phyloP scores from a whole-genome alignment of 1,140 invertebrate species.

The Hylyphantes graminicola region DNA sequence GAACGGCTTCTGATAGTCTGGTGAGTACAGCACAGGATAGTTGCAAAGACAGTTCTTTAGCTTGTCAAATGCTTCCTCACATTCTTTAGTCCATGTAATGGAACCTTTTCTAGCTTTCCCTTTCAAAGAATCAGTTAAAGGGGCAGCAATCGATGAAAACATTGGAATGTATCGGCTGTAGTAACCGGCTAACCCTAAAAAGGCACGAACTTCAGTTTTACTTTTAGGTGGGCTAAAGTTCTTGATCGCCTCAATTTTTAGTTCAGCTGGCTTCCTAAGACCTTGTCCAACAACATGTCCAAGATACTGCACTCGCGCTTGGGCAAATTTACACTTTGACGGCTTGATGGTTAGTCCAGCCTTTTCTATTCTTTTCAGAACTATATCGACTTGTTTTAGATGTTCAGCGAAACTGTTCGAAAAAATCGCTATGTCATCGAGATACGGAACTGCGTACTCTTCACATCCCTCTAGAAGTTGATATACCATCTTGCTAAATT shows the following conservation, averaged over 20 bases:
- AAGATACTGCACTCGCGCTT: background rate
- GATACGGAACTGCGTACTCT: conserved; percentile 2
- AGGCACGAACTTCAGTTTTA: background rate
- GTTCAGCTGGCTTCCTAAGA: background rate
- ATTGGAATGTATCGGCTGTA: background rate
- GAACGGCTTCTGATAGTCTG: too few species aligned
- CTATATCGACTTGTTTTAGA: conserved; percentile 1
- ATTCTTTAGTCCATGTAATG: background rate
- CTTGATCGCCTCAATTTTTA: background rate
- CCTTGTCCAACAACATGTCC: conserved; percentile 22
- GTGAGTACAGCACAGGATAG: too few species aligned
- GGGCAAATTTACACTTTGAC: background rate
- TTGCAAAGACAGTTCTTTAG: background rate
- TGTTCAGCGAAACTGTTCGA: background rate
- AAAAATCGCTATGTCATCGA: conserved; percentile 6
- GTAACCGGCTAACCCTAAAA: conserved; percentile 4
- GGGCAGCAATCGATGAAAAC: background rate
- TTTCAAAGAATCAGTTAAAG: background rate
- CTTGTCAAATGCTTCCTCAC: background rate
- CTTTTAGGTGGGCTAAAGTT: background rate
- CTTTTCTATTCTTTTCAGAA: background rate
- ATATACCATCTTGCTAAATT: background rate
- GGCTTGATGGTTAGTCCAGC: conserved; percentile 10
- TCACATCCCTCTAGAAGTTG: background rate
- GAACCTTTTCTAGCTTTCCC: background rate